A percentile compares a stretch with the other conserved stretches of the same genome.
phyloP scores from a whole-genome alignment of 2,113 vertebrate genomes.

The Neoarius graeffei region DNA sequence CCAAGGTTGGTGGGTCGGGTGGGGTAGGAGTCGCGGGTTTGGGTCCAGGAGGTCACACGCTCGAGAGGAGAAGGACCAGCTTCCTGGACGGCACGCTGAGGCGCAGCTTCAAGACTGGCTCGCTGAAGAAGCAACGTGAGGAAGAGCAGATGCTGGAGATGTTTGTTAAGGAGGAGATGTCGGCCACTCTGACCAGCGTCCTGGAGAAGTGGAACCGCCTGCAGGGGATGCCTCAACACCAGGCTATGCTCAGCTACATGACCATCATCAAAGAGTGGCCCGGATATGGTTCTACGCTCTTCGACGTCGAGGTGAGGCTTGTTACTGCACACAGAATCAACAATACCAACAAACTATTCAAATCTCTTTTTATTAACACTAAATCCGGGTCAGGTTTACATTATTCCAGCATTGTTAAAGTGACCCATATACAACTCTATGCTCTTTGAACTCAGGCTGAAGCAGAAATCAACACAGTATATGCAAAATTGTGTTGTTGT shows the following conservation, averaged over 20 bases:
- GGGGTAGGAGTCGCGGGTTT: conserved; percentile 58
- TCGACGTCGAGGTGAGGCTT: conserved; percentile 86
- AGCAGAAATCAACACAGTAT: neutral
- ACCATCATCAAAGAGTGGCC: conserved; percentile 88
- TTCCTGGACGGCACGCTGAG: conserved; percentile 87
- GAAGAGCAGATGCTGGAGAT: conserved; percentile 94
- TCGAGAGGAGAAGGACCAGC: conserved; percentile 84
- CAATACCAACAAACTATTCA: neutral
- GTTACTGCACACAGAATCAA: neutral
- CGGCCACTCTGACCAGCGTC: conserved; percentile 84
- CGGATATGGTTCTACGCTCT: conserved; percentile 89
- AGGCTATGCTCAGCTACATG: conserved; percentile 94
- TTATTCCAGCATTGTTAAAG: neutral
- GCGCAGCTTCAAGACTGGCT: conserved; percentile 87
- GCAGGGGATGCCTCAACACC: conserved; percentile 86
- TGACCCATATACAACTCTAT: neutral
- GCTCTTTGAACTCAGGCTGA: neutral
- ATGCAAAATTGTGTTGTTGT: neutral
- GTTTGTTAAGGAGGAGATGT: conserved; percentile 93
- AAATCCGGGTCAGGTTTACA: neutral
- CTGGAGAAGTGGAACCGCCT: conserved; percentile 88
- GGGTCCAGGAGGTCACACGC: conserved; percentile 62
- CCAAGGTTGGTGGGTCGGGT: conserved; percentile 76
- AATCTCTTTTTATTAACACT: neutral
- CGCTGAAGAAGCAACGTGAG: conserved; percentile 89